phyloP scores from a whole-genome alignment of 92 coral and sea anemone genomes.

The Phymanthus crucifer region DNA sequence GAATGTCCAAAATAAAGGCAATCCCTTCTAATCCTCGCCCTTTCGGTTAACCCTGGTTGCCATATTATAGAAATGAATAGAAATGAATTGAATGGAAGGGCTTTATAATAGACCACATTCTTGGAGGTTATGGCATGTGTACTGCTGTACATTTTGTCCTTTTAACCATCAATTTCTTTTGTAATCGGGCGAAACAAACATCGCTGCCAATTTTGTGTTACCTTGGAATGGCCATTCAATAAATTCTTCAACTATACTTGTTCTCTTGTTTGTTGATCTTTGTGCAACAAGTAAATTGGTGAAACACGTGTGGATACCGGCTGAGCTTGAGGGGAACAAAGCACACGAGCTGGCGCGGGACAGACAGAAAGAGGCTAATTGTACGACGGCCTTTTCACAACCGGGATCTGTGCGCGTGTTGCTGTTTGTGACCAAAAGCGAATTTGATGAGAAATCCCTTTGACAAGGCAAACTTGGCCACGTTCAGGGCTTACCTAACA shows the following conservation, averaged over 20 bases:
- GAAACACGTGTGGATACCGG: slow-evolving; percentile 26
- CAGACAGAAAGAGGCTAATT: slow-evolving; percentile 13
- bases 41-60: not conserved
- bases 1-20: too few relatives aligned
- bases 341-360: slow-evolving; percentile 15
- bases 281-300: slow-evolving; percentile 3
- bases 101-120: not conserved
- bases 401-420: slow-evolving; percentile 22
- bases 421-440: not conserved
- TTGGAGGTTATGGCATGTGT: slow-evolving; percentile 3
- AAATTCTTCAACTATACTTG: slow-evolving; percentile 9
- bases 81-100: not conserved
- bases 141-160: not conserved
- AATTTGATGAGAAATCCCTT: slow-evolving; percentile 18
- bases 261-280: slow-evolving; percentile 4
- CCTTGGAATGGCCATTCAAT: not conserved
- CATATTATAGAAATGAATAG: not conserved
- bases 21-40: not conserved
- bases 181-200: not conserved
- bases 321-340: slow-evolving; percentile 18
- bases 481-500: slow-evolving; percentile 10
- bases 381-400: slow-evolving; percentile 26
- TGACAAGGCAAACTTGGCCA: slow-evolving; percentile 22
- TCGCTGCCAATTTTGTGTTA: not conserved
- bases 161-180: not conserved